These are phyloP conservation scores for Myiopsitta monachus DNA, from an alignment of 2,113 vertebrate genomes.

Conservation along the genomic window DNA sequence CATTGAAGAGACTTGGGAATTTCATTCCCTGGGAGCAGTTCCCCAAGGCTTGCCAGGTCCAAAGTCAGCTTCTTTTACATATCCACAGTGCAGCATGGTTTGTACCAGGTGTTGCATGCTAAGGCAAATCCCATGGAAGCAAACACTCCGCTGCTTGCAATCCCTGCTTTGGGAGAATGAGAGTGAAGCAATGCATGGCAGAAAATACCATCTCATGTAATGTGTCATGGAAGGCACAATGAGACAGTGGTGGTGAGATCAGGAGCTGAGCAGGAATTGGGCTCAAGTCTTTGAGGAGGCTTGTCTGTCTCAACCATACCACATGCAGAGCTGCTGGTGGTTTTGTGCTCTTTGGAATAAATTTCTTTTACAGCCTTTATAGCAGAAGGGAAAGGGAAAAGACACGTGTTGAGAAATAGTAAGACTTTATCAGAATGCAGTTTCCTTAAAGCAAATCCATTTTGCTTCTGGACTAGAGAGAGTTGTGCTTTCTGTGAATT, in stretches of 20 bases:
- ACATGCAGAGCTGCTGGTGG: background rate
- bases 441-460: background rate
- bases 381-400: background rate
- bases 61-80: background rate
- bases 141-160: rapidly evolving
- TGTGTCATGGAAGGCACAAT: background rate
- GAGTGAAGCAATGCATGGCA: background rate
- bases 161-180: background rate
- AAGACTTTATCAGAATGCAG: background rate
- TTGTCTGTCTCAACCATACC: background rate
- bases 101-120: background rate
- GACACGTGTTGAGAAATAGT: rapidly evolving
- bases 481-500: background rate
- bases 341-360: background rate
- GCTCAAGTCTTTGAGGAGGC: background rate
- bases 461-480: background rate
- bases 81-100: background rate
- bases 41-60: background rate
- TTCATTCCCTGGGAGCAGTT: background rate
- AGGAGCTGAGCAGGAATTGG: background rate
- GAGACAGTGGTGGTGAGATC: background rate
- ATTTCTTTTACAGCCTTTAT: background rate
- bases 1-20: background rate
- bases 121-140: background rate
- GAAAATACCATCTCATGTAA: background rate